Percentiles rank a stretch among this genome's conserved stretches.
phyloP scores from a whole-genome alignment of 2,797 vertebrate species.

The Oreochromis grahami region DNA sequence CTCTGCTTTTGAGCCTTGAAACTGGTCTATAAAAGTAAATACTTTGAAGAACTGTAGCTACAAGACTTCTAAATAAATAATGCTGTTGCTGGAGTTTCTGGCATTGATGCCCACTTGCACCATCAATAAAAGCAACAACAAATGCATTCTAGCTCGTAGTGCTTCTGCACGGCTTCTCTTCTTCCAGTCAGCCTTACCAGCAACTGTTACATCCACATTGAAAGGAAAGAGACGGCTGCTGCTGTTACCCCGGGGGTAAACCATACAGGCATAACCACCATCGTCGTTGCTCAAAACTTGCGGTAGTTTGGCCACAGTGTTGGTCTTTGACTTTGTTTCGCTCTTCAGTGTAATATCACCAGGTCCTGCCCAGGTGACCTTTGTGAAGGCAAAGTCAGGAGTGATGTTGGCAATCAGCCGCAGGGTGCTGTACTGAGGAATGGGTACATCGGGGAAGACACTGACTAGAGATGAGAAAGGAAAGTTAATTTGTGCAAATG shows the following conservation, averaged over 20 bases:
- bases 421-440: slow-evolving; percentile 58
- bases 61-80: slow-evolving; percentile 62
- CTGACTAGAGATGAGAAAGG: slow-evolving; percentile 49
- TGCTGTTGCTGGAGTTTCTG: slow-evolving; percentile 33
- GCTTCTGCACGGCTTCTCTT: background rate
- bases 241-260: slow-evolving; percentile 33
- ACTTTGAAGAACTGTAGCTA: slow-evolving; percentile 56
- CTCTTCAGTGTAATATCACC: slow-evolving; percentile 39
- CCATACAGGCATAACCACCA: slow-evolving; percentile 64
- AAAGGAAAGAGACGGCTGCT: slow-evolving; percentile 25
- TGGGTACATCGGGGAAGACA: slow-evolving; percentile 31
- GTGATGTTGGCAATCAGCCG: slow-evolving; percentile 56
- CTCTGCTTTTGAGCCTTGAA: slow-evolving; percentile 36
- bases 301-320: slow-evolving; percentile 67
- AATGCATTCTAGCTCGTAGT: background rate
- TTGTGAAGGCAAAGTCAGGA: slow-evolving; percentile 10
- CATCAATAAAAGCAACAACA: slow-evolving; percentile 31
- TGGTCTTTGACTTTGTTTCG: background rate
- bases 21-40: slow-evolving; percentile 49
- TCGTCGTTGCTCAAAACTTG: slow-evolving; percentile 33
- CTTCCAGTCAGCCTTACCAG: slow-evolving; percentile 54
- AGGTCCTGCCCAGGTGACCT: slow-evolving; percentile 68
- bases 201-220: slow-evolving; percentile 49
- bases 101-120: slow-evolving; percentile 35
- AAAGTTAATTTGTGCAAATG: background rate